Evolutionary conservation across 2,113 vertebrate genomes (phyloP), one percentile per base, ranked within the genome.

Genomic region (Pagrus major): DNA sequence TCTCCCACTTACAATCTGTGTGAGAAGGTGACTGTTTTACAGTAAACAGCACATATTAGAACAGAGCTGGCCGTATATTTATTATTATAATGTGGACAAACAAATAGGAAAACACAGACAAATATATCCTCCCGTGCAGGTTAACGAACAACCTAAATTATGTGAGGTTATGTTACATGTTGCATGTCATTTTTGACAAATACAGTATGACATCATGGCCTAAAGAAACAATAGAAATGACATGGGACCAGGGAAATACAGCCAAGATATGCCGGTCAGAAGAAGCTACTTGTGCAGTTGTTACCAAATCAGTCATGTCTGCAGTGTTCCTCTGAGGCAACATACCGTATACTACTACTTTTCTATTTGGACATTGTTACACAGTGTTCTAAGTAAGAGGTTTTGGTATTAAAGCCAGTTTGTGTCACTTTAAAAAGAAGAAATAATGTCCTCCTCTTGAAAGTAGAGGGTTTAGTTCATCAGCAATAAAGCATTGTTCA

Each of bases 1-100:
- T 83, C 85, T 61, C 82, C 60, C 74, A 82, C 89, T 81, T 55
- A 49, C 79, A 90, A 79, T 86, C 84, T 88, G 81, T 76, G 67
- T 67, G 64, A 83, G 82, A 59, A 74, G 76, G 67, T 85, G 72
- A 79, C 55, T 81, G 54, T 78, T 85, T 88, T 88, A 68, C 78
- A 87, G 86, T 73, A 81, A 91, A 85, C 65, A 54, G 55, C 70
- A 41, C 70, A 42, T 83, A n/a, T 86, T 71, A 80, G 58, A 85
- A 69, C 60, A 59, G 44, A 78, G 58, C 47, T 20, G 39, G 51
- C 58, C 20, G 16, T 49, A 78, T 54, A 59, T 37, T 71, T 46
- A 61, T 60, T 61, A 78, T 47, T 27, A 78, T 51, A 56, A 64
- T 74, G 71, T 71, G 60, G 27, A 68, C 68, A 85, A 82, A 80